phyloP scores from a whole-genome alignment of 2,888 invertebrate genomes.

The Pachymerium ferrugineum region DNA sequence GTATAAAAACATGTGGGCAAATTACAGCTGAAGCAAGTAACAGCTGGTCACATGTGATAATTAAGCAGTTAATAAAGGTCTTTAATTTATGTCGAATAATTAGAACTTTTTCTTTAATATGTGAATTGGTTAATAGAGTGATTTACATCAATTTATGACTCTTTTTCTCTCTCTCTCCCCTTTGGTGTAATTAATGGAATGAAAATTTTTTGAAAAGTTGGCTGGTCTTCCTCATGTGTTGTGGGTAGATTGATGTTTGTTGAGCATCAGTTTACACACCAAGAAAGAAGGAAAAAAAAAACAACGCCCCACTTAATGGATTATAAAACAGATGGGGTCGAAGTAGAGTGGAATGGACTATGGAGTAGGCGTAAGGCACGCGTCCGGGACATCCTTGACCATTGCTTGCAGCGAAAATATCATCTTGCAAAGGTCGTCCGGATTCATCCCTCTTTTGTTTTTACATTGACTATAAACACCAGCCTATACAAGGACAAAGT shows the following conservation, averaged over 20 bases:
- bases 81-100: background rate
- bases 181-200: too few species aligned
- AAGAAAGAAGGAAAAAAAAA: background rate
- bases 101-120: too few species aligned
- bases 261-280: background rate
- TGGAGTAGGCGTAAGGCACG: background rate
- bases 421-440: background rate
- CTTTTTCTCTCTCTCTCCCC: too few species aligned
- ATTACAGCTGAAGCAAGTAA: background rate
- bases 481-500: background rate
- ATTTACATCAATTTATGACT: too few species aligned
- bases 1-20: background rate
- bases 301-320: background rate
- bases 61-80: background rate
- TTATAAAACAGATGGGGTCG: background rate
- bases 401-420: background rate
- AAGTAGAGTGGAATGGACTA: background rate
- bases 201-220: too few species aligned
- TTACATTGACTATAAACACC: background rate
- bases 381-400: slow-evolving; percentile 15
- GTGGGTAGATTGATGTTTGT: background rate
- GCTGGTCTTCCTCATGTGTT: background rate
- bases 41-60: background rate
- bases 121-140: too few species aligned
- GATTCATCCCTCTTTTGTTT: background rate